Evolutionary conservation across 2,113 vertebrate species (phyloP).

Genomic region (Zeus faber): DNA sequence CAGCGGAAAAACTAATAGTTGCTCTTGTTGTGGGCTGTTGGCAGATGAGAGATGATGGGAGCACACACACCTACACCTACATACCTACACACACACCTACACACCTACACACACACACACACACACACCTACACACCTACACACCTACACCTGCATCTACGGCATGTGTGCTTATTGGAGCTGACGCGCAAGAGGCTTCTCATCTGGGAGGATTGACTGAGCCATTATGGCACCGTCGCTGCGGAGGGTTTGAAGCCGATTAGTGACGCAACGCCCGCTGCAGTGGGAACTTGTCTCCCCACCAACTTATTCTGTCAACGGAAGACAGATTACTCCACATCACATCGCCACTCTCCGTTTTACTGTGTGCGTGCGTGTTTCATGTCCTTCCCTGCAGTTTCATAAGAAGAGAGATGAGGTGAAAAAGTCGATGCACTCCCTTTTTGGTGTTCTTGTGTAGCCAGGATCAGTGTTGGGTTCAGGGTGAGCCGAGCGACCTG

Average conservation of each 20-base stretch:
- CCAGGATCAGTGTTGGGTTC: too few relatives aligned
- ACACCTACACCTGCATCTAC: constrained; percentile 14
- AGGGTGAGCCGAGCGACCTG: too few relatives aligned
- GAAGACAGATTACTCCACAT: constrained; percentile 61
- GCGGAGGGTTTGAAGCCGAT: constrained; percentile 47
- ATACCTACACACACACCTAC: neutral
- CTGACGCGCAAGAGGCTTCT: constrained; percentile 52
- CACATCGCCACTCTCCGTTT: constrained; percentile 37
- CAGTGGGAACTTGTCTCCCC: too few relatives aligned
- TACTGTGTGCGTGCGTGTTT: constrained; percentile 25
- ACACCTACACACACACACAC: too few relatives aligned
- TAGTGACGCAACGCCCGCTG: constrained; percentile 49
- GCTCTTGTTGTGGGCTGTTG: constrained; percentile 34
- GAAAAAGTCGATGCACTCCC: too few relatives aligned
- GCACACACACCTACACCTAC: too few relatives aligned
- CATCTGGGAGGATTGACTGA: constrained; percentile 56
- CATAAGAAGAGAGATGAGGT: too few relatives aligned
- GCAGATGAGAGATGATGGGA: constrained; percentile 23
- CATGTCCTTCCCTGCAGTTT: too few relatives aligned
- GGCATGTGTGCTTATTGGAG: constrained; percentile 46
- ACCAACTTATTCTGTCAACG: constrained; percentile 44
- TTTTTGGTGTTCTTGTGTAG: too few relatives aligned
- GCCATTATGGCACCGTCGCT: constrained; percentile 30
- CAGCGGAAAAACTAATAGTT: constrained; percentile 31
- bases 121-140: too few relatives aligned